Conservation (phyloP, 1,140 invertebrate species). For the Calosoma granatense region DNA sequence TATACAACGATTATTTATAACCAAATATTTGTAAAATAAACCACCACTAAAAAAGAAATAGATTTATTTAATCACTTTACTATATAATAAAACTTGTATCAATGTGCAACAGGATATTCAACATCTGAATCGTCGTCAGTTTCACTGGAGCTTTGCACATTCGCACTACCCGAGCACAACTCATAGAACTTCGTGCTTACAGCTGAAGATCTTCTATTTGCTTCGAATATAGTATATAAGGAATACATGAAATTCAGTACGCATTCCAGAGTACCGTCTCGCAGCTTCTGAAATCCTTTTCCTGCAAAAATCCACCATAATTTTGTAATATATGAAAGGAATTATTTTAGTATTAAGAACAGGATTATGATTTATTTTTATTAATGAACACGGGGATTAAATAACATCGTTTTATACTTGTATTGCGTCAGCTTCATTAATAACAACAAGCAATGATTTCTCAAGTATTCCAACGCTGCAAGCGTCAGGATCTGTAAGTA, state of each 20-base stretch:
- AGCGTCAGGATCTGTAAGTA: too few relatives aligned
- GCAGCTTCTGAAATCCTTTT: constrained; percentile 26
- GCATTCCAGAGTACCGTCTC: constrained; percentile 28
- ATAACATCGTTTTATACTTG: too few relatives aligned
- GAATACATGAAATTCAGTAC: constrained; percentile 22
- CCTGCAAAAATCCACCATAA: constrained; percentile 20
- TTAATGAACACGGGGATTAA: constrained; percentile 12
- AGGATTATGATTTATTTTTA: constrained; percentile 11
- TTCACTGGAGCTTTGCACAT: neutral
- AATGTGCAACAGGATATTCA: neutral
- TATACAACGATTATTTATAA: too few relatives aligned
- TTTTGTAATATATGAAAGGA: too few relatives aligned
- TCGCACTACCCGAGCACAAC: neutral
- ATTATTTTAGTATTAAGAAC: too few relatives aligned
- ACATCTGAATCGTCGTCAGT: constrained; percentile 3
- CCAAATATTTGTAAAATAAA: too few relatives aligned
- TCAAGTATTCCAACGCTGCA: too few relatives aligned
- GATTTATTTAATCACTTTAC: neutral
- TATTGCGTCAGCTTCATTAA: too few relatives aligned
- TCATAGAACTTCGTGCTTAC: neutral
- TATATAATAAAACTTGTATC: neutral
- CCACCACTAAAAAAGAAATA: too few relatives aligned
- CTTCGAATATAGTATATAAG: constrained; percentile 20
- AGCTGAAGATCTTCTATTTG: neutral
- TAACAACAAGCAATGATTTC: too few relatives aligned